Base-by-base conservation (phyloP, 2,888 invertebrate genomes). In the Drosophila nr. perissopoda region DNA sequence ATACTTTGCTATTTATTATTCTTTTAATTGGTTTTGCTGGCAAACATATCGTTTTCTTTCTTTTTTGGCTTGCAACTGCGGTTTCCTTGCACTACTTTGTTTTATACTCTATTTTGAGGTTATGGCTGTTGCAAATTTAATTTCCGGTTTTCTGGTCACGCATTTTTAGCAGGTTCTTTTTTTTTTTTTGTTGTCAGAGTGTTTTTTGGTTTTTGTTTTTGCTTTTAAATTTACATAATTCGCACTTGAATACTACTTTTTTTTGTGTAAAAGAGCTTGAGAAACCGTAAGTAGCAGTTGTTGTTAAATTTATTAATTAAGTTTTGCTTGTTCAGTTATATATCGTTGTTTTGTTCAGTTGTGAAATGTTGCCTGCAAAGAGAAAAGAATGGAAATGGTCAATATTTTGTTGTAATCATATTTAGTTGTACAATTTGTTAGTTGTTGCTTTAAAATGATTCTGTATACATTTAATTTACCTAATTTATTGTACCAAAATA, bases 331-430 rank as follows among this genome's bases (percentile, higher is more conserved):
- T 80, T 81, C 65, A 79, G 77, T 74, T 80, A 62, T 74, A 70
- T 82, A 76, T 86, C 87, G 85, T 87, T 86, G 85, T 87, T 76
- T 85, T 74, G 84, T 83, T 87, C 54, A 73, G 76, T 81, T 74
- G 72, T 77, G 65, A 76, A 77, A 70, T 60, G 48, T 76, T 69
- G 63, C 67, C 85, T 86, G 78, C 0, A 31, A 81, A 33, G 29
- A n/a, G n/a, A 8, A 18, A 27, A n/a, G 3, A 11, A 25, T 33
- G 4, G 49, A 21, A 34, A 16, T 10, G 16, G 31, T 40, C 10
- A 46, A 2, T 0, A 27, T 0, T n/a, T n/a, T 4, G 4, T 10
- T 4, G 10, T 4, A 18, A 25, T 0, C 13, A 7, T 4, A 21
- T 21, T 5, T 42, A 11, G 40, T 40, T 11, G 4, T 46, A 4